Evolutionary conservation across 2,888 invertebrate genomes (phyloP), one percentile per base, ranked within the genome.

Genomic region (Craniophora ligustri): DNA sequence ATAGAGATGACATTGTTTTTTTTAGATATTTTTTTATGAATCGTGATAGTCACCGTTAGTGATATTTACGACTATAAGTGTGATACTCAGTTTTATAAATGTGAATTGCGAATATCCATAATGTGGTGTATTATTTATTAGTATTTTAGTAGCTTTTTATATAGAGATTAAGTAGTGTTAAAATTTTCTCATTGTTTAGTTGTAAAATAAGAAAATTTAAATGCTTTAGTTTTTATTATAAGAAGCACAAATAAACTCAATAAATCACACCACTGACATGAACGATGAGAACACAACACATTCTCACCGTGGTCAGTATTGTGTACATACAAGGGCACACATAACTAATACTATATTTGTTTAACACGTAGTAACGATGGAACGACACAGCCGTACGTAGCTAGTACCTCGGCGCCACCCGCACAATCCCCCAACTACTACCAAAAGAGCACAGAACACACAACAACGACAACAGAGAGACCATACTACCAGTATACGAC

Each of bases 341-440:
- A 59, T 61, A 79, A 86, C 83, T 89, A 91, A 91, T 88, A 48
- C 49, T 74, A 64, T 75, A 64, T 64, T 64, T 64, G 41, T 64
- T 66, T 65, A 84, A 80, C 75, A 79, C 79, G 76, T 74, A 93
- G 93, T 87, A 86, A 85, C 75, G 92, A 92, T 85, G 91, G 82
- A 57, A 88, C 89, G 46, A 93, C 93, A 85, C 86, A 89, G 81
- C 88, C 92, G 76, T 92, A 89, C 82, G 83, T 87, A 80, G 69
- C 84, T 84, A 92, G 85, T 75, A 88, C 91, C 59, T 59, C 84
- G 75, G 78, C 84, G 71, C 78, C 85, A 78, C 76, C 66, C 36
- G 58, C 77, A 72, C 69, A 70, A 62, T 74, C 74, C 69, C 76
- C 78, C 71, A 81, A 58, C 53, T 66, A 71, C 65, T 72, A 82